These are phyloP conservation scores for Palaemon carinicauda DNA, from an alignment of 1,140 invertebrate species.

Conservation along the genomic window DNA sequence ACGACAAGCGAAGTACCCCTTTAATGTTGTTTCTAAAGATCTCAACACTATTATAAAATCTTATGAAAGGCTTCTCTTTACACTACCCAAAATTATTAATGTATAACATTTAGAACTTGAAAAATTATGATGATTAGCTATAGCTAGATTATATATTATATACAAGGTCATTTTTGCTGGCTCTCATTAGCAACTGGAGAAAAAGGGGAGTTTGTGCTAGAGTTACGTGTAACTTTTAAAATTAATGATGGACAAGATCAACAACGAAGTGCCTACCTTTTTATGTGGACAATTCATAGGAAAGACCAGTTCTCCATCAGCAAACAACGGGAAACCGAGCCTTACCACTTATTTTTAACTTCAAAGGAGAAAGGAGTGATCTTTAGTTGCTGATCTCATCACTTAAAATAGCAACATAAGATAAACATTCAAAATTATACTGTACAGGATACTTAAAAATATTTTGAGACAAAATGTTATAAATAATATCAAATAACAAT, in stretches of 20 bases:
- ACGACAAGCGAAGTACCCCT: too few relatives aligned
- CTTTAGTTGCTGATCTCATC: constrained; percentile 18
- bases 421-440: constrained; percentile 10
- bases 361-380: neutral
- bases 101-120: too few relatives aligned
- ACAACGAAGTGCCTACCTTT: neutral
- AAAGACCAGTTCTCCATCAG: neutral
- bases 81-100: too few relatives aligned
- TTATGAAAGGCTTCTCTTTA: too few relatives aligned
- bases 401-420: neutral
- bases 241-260: constrained; percentile 4
- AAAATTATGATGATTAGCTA: too few relatives aligned
- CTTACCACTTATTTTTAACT: neutral
- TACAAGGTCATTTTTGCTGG: neutral
- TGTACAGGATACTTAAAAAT: neutral
- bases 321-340: neutral
- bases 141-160: too few relatives aligned
- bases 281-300: neutral
- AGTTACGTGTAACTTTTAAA: neutral
- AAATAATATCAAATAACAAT: neutral
- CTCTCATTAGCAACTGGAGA: constrained; percentile 7
- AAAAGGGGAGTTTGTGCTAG: neutral
- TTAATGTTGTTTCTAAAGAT: too few relatives aligned
- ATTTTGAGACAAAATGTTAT: constrained; percentile 5
- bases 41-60: too few relatives aligned